These are phyloP conservation scores for Sebastes dallii DNA, from an alignment of 2,797 vertebrate species.

Conservation along the genomic window DNA sequence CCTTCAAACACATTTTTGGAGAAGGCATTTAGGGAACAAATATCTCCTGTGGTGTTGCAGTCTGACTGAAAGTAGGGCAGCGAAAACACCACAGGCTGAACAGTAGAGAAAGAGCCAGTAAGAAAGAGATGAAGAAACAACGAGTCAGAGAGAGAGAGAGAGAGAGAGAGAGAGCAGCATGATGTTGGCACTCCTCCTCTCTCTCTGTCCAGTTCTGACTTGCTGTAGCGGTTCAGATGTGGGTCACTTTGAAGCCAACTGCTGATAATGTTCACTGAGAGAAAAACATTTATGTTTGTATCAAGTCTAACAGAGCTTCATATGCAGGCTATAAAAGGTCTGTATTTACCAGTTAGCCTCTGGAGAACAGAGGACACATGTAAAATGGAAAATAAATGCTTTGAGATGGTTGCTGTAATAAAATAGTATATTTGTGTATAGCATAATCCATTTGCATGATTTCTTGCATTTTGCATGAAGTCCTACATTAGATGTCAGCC, in stretches of 20 bases:
- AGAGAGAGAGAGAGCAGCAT: constrained; percentile 22
- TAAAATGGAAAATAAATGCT: background rate
- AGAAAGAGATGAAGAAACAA: constrained; percentile 33
- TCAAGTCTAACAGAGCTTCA: background rate
- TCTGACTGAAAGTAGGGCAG: constrained; percentile 69
- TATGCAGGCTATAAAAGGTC: background rate
- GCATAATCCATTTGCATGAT: background rate
- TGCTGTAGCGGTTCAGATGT: constrained; percentile 39
- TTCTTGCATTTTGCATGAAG: background rate
- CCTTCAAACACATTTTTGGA: constrained; percentile 8
- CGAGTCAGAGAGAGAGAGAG: background rate
- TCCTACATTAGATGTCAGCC: constrained; percentile 12
- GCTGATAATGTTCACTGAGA: constrained; percentile 18
- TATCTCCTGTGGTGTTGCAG: constrained; percentile 50
- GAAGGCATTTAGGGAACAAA: constrained; percentile 45
- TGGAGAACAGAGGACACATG: background rate
- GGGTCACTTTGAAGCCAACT: constrained; percentile 39
- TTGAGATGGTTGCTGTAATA: background rate
- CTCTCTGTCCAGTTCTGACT: constrained; percentile 30
- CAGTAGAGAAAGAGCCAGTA: constrained; percentile 22
- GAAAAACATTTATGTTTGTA: background rate
- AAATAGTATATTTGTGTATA: background rate
- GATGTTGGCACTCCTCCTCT: constrained; percentile 21
- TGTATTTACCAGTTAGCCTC: background rate
- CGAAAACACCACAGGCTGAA: constrained; percentile 41